These are phyloP conservation scores for Neofelis nebulosa DNA, from an alignment of 2,113 vertebrate genomes.

Conservation along the genomic window DNA sequence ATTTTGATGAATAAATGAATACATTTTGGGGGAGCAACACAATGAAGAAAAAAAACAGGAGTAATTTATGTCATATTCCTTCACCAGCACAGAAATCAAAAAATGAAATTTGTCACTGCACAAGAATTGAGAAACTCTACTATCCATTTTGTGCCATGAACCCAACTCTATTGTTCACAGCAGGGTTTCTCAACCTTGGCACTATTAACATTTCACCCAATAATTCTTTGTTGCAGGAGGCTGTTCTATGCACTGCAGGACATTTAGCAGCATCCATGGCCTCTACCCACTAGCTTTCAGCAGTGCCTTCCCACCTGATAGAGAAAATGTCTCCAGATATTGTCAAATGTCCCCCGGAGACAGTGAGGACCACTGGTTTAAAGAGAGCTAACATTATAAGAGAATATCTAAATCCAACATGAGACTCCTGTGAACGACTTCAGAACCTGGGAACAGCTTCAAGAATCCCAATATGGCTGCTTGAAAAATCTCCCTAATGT, in stretches of 20 bases:
- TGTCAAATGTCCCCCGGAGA: background rate
- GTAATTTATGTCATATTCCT: background rate
- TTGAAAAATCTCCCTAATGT: background rate
- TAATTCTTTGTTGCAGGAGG: background rate
- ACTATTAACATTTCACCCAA: background rate
- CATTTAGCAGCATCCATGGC: background rate
- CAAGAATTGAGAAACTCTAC: background rate
- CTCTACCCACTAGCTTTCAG: background rate
- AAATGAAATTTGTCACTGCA: background rate
- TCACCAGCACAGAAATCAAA: background rate
- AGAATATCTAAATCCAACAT: background rate
- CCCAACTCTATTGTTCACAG: background rate
- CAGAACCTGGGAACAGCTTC: background rate
- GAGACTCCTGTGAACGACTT: background rate
- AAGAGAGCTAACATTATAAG: background rate
- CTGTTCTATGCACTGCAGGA: background rate
- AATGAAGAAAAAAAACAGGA: background rate
- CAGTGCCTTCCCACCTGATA: background rate
- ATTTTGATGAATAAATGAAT: background rate
- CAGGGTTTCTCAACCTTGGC: background rate
- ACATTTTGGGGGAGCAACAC: background rate
- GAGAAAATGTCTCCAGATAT: background rate
- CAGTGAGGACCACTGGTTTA: background rate
- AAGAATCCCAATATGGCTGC: background rate
- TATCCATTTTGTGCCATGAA: background rate